Evolutionary conservation across 1,140 invertebrate genomes (phyloP).

Genomic region (Steinernema feltiae): DNA sequence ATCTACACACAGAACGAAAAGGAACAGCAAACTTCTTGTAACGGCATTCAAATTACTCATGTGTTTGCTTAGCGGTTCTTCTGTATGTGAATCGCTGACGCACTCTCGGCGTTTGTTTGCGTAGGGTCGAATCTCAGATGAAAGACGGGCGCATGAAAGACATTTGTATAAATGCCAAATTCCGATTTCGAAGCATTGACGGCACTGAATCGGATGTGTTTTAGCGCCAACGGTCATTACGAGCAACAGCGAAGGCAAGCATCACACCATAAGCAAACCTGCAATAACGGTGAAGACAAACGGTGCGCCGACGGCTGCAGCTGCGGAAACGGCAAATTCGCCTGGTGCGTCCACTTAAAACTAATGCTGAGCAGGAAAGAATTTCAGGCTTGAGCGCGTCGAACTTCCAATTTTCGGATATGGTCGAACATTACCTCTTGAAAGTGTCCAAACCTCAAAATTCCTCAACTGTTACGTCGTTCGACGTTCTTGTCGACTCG

Average conservation of each 20-base stretch:
- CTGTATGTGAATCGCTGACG: background rate
- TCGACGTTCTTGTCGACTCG: background rate
- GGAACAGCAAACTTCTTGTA: constrained; percentile 10
- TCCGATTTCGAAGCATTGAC: background rate
- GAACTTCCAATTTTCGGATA: constrained; percentile 55
- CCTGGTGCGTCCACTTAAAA: background rate
- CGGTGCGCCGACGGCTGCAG: background rate
- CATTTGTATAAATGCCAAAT: background rate
- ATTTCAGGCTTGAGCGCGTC: constrained; percentile 46
- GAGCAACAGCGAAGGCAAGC: background rate
- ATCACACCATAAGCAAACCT: constrained; percentile 11
- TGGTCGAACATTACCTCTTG: constrained; percentile 47
- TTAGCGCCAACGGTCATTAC: background rate
- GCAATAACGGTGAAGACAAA: constrained; percentile 5
- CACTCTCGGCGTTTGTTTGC: background rate
- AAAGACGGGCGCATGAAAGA: background rate
- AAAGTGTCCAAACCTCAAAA: constrained; percentile 16
- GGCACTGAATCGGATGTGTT: constrained; percentile 11
- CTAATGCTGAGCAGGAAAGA: too few relatives aligned
- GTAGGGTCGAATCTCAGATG: background rate
- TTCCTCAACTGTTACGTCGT: background rate
- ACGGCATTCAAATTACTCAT: constrained; percentile 15
- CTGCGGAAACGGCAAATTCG: constrained; percentile 7
- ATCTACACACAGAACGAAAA: background rate
- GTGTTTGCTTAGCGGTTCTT: background rate